Conservation (phyloP, 2,797 vertebrate genomes). For the Podarcis siculus region DNA sequence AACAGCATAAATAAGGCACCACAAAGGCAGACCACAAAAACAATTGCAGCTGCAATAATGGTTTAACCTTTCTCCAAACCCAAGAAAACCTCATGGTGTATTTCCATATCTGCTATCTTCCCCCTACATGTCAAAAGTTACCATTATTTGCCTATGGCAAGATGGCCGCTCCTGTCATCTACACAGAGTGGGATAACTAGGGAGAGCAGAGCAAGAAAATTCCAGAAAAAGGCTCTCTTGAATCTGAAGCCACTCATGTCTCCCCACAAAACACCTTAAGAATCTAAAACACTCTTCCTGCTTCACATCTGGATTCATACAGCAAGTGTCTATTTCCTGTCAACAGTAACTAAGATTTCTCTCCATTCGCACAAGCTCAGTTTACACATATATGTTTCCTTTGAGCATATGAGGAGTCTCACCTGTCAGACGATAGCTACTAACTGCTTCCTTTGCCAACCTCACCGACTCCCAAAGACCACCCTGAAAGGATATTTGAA, state of each 20-base stretch:
- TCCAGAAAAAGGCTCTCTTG: not conserved
- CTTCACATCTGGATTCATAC: not conserved
- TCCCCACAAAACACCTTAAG: not conserved
- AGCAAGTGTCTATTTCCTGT: not conserved
- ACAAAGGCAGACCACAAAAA: no score
- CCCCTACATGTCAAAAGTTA: not conserved
- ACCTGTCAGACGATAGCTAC: slow-evolving; percentile 78
- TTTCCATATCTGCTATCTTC: not conserved
- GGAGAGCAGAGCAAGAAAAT: not conserved
- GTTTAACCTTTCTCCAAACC: not conserved
- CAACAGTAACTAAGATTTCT: not conserved
- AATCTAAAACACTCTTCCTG: not conserved
- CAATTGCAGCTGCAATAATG: not conserved
- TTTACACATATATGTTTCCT: not conserved
- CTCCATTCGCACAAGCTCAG: not conserved
- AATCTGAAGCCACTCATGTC: not conserved
- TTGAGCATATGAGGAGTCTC: slow-evolving; percentile 17
- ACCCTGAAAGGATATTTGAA: slow-evolving; percentile 71
- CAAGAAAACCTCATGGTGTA: not conserved
- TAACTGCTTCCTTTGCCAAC: slow-evolving; percentile 78
- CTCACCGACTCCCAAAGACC: slow-evolving; percentile 87
- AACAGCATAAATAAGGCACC: not conserved
- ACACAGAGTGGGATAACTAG: not conserved
- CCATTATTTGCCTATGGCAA: not conserved
- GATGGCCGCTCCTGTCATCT: no score